Conservation (phyloP, 2,113 vertebrate species). For the Tragulus kanchil region DNA sequence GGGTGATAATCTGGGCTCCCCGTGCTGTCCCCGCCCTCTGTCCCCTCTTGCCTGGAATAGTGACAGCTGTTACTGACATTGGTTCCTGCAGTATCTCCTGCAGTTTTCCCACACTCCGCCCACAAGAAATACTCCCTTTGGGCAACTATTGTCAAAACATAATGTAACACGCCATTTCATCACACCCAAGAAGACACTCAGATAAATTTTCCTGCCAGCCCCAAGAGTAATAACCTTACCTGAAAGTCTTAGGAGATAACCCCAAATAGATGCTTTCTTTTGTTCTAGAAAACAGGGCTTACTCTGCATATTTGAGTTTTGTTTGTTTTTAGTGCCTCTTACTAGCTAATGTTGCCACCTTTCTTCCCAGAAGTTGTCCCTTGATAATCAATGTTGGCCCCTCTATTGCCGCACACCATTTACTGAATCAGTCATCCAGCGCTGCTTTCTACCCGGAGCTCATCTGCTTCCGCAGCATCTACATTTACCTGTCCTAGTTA, state of each 20-base stretch:
- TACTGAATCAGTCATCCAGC: not conserved
- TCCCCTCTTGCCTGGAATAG: not conserved
- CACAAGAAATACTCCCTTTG: not conserved
- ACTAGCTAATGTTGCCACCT: not conserved
- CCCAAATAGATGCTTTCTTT: not conserved
- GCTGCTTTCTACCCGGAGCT: not conserved
- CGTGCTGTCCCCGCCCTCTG: not conserved
- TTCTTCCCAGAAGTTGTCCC: not conserved
- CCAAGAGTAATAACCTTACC: not conserved
- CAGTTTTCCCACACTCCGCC: not conserved
- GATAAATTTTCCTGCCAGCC: not conserved
- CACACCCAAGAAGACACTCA: not conserved
- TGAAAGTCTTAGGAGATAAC: constrained; percentile 15
- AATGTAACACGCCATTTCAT: not conserved
- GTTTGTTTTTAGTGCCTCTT: not conserved
- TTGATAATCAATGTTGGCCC: not conserved
- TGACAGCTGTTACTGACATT: not conserved
- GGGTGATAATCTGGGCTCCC: not conserved
- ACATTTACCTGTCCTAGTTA: not conserved
- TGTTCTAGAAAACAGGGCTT: constrained; percentile 30
- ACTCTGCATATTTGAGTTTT: not conserved
- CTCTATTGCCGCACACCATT: not conserved
- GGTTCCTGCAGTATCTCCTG: not conserved
- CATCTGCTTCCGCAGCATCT: not conserved
- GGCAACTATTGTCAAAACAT: not conserved